A percentile compares a stretch with the other conserved stretches of the same genome.
phyloP scores from a whole-genome alignment of 2,797 vertebrate genomes.

The Macropus fuliginosus region DNA sequence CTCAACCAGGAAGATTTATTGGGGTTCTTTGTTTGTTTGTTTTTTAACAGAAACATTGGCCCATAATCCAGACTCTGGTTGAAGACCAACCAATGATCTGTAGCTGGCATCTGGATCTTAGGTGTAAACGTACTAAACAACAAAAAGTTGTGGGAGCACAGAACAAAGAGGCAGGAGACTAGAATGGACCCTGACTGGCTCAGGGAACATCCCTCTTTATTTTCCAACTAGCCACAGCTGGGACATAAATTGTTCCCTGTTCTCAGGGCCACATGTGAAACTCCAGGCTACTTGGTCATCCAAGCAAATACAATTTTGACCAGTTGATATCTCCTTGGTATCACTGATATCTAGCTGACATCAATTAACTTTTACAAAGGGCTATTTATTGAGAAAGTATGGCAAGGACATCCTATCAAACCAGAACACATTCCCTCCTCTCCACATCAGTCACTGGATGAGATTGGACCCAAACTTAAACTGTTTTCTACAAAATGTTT shows the following conservation, averaged over 20 bases:
- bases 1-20: not conserved
- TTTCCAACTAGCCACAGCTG: not conserved
- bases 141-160: not conserved
- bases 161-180: not conserved
- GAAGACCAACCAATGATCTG: not conserved
- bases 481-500: not conserved
- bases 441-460: not conserved
- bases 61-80: not conserved
- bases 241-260: not conserved
- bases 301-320: not conserved
- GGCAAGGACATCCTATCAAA: not conserved
- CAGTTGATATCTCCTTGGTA: not conserved
- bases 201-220: not conserved
- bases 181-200: not conserved
- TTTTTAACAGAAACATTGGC: not conserved
- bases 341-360: not conserved
- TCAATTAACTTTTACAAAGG: not conserved
- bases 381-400: not conserved
- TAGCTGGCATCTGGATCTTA: not conserved
- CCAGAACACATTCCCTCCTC: not conserved
- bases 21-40: not conserved
- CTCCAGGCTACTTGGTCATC: not conserved
- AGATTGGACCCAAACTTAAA: not conserved
- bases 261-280: not conserved
- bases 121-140: not conserved